A percentile compares a stretch with the other conserved stretches of the same genome.
phyloP scores from a whole-genome alignment of 2,797 vertebrate species.

The Anabacerthia variegaticeps region DNA sequence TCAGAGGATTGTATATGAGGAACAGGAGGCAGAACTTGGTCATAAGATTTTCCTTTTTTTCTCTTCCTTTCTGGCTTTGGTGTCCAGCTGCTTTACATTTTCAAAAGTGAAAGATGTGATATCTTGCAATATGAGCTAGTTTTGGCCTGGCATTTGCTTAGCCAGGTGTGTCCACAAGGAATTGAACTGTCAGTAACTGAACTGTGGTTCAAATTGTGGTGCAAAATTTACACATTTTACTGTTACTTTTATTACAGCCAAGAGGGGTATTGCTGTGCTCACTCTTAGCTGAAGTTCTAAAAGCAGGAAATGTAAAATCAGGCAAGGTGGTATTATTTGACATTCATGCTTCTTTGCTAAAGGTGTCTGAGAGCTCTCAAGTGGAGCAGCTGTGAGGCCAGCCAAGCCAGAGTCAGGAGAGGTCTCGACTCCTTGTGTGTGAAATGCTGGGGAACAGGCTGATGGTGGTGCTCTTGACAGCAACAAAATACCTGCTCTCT shows the following conservation, averaged over 20 bases:
- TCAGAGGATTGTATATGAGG: not conserved
- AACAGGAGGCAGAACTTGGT: not conserved
- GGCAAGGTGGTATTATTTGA: not conserved
- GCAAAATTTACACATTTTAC: not conserved
- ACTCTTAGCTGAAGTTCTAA: not conserved
- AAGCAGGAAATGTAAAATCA: not conserved
- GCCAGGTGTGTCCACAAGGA: not conserved
- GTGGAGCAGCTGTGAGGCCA: not conserved
- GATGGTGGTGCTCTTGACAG: not conserved
- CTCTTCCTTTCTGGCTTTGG: not conserved
- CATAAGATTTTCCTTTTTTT: not conserved
- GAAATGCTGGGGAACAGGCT: not conserved
- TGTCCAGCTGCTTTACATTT: not conserved
- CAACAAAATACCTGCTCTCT: not conserved
- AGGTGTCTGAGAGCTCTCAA: fast-evolving
- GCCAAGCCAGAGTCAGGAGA: not conserved
- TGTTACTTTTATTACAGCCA: not conserved
- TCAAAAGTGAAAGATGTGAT: not conserved
- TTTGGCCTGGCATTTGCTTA: not conserved
- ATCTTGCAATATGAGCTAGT: not conserved
- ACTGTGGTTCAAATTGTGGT: fast-evolving
- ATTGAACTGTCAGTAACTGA: not conserved
- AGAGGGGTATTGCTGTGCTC: not conserved
- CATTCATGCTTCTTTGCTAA: not conserved
- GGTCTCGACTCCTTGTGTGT: fast-evolving